A percentile compares a stretch with the other conserved stretches of the same genome.
phyloP scores from a whole-genome alignment of 2,888 invertebrate species.

The Phanerotoma sp. region DNA sequence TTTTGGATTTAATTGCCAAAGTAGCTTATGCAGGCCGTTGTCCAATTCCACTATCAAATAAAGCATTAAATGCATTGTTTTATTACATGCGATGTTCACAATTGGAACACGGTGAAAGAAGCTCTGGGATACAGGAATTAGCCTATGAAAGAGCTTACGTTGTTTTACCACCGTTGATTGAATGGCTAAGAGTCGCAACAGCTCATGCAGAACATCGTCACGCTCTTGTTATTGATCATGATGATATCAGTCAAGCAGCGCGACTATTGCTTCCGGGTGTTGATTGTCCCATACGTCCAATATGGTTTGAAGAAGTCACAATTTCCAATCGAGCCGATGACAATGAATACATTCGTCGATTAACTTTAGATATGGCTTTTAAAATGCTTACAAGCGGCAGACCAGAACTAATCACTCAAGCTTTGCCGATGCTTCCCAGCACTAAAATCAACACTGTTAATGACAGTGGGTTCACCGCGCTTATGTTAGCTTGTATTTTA shows the following conservation, averaged over 20 bases:
- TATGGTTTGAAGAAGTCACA: constrained; percentile 66
- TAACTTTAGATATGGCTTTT: constrained; percentile 76
- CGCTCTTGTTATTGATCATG: constrained; percentile 76
- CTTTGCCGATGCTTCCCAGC: constrained; percentile 74
- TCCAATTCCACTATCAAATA: constrained; percentile 61
- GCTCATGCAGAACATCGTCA: constrained; percentile 82
- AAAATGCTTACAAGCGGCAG: constrained; percentile 78
- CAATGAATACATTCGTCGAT: constrained; percentile 64
- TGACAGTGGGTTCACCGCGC: constrained; percentile 75
- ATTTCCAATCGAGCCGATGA: constrained; percentile 58
- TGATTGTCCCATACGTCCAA: constrained; percentile 80
- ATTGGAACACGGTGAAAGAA: constrained; percentile 69
- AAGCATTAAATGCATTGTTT: constrained; percentile 79
- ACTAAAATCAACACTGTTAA: constrained; percentile 76
- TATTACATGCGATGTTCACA: constrained; percentile 93
- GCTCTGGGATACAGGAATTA: constrained; percentile 67
- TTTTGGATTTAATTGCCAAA: constrained; percentile 68
- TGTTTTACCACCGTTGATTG: constrained; percentile 85
- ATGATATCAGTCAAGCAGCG: constrained; percentile 88
- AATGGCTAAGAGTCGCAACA: constrained; percentile 83
- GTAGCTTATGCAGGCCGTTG: constrained; percentile 64
- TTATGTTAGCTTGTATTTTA: constrained; percentile 80
- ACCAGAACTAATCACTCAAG: constrained; percentile 75
- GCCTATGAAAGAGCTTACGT: constrained; percentile 87
- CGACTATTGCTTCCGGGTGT: constrained; percentile 82